Conservation (phyloP, 1,140 invertebrate genomes). For the Atta cephalotes region DNA sequence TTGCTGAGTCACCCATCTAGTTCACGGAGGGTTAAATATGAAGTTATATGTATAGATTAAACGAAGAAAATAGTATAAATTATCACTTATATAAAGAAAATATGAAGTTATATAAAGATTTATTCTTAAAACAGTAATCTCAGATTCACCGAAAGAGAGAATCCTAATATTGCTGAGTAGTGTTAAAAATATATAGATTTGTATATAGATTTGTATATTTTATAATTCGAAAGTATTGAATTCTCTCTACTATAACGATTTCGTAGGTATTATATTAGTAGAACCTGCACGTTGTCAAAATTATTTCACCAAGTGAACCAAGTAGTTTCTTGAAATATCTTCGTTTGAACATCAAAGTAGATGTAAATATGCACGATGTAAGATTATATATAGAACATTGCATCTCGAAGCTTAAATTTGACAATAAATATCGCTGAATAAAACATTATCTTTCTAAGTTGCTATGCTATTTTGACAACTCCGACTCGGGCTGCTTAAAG, state of each 20-base stretch:
- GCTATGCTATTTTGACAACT: slow-evolving; percentile 36
- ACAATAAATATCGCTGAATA: not conserved
- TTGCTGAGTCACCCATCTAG: too few relatives aligned
- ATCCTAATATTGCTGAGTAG: not conserved
- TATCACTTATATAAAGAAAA: too few relatives aligned
- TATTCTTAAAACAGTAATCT: slow-evolving; percentile 19
- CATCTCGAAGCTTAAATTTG: slow-evolving; percentile 41
- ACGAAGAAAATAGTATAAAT: too few relatives aligned
- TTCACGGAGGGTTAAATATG: too few relatives aligned
- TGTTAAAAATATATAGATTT: not conserved
- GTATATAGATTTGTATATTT: not conserved
- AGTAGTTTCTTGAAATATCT: slow-evolving; percentile 17
- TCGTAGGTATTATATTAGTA: slow-evolving; percentile 23
- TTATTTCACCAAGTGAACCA: not conserved
- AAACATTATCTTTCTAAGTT: not conserved
- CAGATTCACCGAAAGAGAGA: not conserved
- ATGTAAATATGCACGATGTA: slow-evolving; percentile 50
- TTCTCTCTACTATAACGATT: not conserved
- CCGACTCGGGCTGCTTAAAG: slow-evolving; percentile 20
- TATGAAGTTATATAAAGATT: not conserved
- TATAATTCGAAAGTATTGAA: not conserved
- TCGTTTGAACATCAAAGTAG: slow-evolving; percentile 18
- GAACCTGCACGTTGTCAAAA: slow-evolving; percentile 16
- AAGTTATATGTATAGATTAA: too few relatives aligned
- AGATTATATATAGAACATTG: slow-evolving; percentile 11